Evolutionary conservation across 2,797 vertebrate genomes (phyloP).

Genomic region (Leuciscus waleckii): DNA sequence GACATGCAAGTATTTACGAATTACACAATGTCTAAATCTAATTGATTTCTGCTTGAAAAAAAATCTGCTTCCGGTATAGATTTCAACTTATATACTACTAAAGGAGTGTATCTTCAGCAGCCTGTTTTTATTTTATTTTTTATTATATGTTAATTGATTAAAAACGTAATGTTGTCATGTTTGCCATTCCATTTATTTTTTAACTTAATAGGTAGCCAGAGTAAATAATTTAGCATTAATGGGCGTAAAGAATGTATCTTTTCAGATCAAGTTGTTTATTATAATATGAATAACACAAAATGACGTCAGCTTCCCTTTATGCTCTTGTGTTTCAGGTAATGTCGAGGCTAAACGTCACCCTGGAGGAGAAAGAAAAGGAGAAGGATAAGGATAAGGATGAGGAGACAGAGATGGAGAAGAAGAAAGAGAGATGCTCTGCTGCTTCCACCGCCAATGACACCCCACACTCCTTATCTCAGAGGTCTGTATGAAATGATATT

Average conservation of each 20-base stretch:
- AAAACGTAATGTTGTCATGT: neutral
- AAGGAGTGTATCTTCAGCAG: neutral
- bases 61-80: no score
- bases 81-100: neutral
- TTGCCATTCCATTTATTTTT: neutral
- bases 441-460: slow-evolving; percentile 47
- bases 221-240: neutral
- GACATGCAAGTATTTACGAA: neutral
- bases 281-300: neutral
- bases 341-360: slow-evolving; percentile 74
- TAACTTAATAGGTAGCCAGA: neutral
- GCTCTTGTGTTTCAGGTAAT: slow-evolving; percentile 37
- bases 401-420: neutral
- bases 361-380: slow-evolving; percentile 65
- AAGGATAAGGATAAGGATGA: slow-evolving; percentile 41
- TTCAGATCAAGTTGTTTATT: neutral
- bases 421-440: slow-evolving; percentile 65
- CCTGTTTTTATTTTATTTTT: no score
- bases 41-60: neutral
- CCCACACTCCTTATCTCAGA: slow-evolving; percentile 52
- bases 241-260: neutral
- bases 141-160: neutral
- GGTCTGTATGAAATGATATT: neutral
- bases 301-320: neutral
- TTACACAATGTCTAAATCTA: neutral